These are phyloP conservation scores for Dasysyrphus albostriatus DNA, from an alignment of 2,888 invertebrate genomes.

Conservation along the genomic window DNA sequence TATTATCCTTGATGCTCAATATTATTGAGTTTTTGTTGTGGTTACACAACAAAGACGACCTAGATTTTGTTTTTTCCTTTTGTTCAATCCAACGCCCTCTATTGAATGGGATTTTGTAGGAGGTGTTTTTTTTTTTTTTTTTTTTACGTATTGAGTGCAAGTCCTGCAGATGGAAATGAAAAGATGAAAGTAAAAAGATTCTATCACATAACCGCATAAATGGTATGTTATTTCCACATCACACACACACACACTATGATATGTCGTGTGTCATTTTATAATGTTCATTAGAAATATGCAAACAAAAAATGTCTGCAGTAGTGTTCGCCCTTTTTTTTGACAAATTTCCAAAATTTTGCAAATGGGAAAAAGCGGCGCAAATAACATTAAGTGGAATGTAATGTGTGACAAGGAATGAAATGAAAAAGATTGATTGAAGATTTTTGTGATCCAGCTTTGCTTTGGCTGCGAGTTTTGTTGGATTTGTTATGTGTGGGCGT, in stretches of 20 bases:
- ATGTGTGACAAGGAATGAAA: slow-evolving; percentile 24
- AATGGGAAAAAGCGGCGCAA: slow-evolving; percentile 22
- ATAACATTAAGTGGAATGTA: slow-evolving; percentile 30
- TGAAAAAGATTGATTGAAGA: slow-evolving; percentile 1
- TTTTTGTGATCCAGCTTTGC: not conserved
- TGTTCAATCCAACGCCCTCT: not conserved
- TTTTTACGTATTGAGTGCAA: not conserved
- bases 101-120: slow-evolving; percentile 10
- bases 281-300: slow-evolving; percentile 12
- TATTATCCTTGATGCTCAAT: slow-evolving; percentile 11
- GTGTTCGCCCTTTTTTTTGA: slow-evolving; percentile 40
- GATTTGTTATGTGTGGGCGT: not conserved
- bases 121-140: too few species aligned
- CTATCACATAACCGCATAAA: slow-evolving; percentile 40
- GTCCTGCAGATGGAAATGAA: slow-evolving; percentile 11
- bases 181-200: slow-evolving; percentile 9
- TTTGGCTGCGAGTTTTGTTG: not conserved
- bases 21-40: slow-evolving; percentile 24
- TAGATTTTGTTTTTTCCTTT: slow-evolving; percentile 1
- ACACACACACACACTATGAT: slow-evolving; percentile 8
- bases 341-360: slow-evolving; percentile 36
- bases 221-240: slow-evolving; percentile 26
- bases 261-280: not conserved
- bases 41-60: slow-evolving; percentile 28
- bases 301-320: slow-evolving; percentile 36